Base-by-base conservation (phyloP, 1,140 invertebrate genomes). In the Papilio helenus region DNA sequence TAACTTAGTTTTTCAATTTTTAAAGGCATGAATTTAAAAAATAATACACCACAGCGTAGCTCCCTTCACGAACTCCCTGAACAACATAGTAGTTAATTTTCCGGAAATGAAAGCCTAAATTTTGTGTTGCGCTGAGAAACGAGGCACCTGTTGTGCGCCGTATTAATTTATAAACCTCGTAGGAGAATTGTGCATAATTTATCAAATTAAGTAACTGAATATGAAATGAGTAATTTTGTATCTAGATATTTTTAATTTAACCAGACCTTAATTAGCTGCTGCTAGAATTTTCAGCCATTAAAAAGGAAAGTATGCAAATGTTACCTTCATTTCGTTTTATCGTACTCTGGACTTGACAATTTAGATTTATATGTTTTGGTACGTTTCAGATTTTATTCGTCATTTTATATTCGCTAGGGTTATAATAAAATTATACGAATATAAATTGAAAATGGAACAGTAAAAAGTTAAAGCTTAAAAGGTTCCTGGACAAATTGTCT, bases 381-480 rank as follows among this genome's bases (percentile, higher is more conserved):
- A 29, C 23, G 61, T 68, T 68, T 34, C 61, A 68, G 14, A 26
- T 34, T 68, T 68, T 18, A 68, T 68, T 29, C 12, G 26, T 68
- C 14, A 68, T 68, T 68, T 68, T 49, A 46, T 74, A 74, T 26
- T 26, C 23, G 39, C 72, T 74, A 49, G 18, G 12, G 72, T 74
- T 44, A 74, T 74, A 74, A 74, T 74, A 49, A 74, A 74, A 74
- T 74, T 46, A 46, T 42, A 72, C 34, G 71, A 39, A 72, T 79
- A 81, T 79, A 83, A 80, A 83, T 74, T 51, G 80, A 61, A 71
- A 83, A 72, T 44, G 80, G 55, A 58, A 76, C 80, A 79, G 79
- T 76, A 79, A 72, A 76, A 71, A 65, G 80, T 83, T 77, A 76
- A 81, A 82, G 73, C 79, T 80, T 80, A 79, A 82, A 82, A 82